These are phyloP conservation scores for Chrysomela aeneicollis DNA, from an alignment of 2,888 invertebrate species.

Conservation along the genomic window DNA sequence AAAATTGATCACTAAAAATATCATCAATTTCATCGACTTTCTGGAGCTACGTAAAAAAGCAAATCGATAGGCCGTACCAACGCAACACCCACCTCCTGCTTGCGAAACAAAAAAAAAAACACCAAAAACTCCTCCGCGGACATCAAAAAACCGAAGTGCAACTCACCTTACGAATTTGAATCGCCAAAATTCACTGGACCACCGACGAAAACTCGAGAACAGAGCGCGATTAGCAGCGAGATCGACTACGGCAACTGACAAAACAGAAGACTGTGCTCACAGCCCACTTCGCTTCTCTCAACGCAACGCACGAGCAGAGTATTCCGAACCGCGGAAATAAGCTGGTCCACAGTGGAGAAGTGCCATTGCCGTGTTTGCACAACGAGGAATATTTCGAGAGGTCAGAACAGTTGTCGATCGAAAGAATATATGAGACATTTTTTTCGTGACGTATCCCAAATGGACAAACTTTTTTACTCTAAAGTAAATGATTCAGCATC, in stretches of 20 bases:
- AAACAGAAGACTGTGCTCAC: slow-evolving; percentile 3
- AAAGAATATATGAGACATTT: too few relatives aligned
- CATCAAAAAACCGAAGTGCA: not conserved
- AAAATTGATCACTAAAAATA: too few relatives aligned
- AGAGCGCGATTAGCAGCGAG: not conserved
- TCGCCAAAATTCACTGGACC: slow-evolving; percentile 3
- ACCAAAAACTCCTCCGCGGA: not conserved
- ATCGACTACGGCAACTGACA: not conserved
- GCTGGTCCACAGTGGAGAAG: not conserved
- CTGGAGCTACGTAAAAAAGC: too few relatives aligned
- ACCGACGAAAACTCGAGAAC: not conserved
- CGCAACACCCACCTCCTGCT: not conserved
- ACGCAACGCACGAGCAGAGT: slow-evolving; percentile 2
- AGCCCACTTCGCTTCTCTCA: not conserved
- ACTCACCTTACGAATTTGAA: not conserved
- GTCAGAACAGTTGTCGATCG: too few relatives aligned
- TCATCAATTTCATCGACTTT: too few relatives aligned
- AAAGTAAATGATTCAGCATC: too few relatives aligned
- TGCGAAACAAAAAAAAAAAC: not conserved
- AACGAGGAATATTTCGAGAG: too few relatives aligned
- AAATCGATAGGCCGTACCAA: too few relatives aligned
- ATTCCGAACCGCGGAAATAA: not conserved
- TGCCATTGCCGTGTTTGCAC: too few relatives aligned
- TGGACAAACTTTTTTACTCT: too few relatives aligned
- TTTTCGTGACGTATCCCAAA: too few relatives aligned